These are phyloP conservation scores for Ictalurus punctatus DNA, from an alignment of 2,113 vertebrate genomes.

Conservation along the genomic window DNA sequence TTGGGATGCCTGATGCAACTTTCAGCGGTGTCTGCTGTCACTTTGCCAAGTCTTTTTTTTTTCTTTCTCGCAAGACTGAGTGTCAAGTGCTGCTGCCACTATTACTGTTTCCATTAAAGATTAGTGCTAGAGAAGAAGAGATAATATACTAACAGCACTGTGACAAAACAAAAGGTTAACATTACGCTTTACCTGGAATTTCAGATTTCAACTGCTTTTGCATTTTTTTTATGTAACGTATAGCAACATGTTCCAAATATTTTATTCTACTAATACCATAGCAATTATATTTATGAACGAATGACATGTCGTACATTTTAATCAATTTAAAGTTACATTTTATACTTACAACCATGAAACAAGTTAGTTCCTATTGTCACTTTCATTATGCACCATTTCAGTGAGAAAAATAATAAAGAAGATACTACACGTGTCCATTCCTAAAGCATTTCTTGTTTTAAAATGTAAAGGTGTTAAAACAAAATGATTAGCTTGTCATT, in stretches of 20 bases:
- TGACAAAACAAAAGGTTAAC: background rate
- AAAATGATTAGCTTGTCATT: too few relatives aligned
- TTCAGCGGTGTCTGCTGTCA: conserved; percentile 13
- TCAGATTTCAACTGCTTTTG: background rate
- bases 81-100: conserved; percentile 3
- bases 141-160: background rate
- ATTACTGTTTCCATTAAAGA: conserved; percentile 15
- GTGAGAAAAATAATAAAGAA: too few relatives aligned
- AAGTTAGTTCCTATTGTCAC: too few relatives aligned
- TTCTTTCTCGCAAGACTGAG: conserved; percentile 4
- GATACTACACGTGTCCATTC: too few relatives aligned
- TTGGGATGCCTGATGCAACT: conserved; percentile 15
- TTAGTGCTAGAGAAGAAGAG: background rate
- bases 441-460: too few relatives aligned
- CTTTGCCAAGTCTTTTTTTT: background rate
- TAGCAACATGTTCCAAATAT: background rate
- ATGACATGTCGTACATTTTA: background rate
- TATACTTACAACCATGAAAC: background rate
- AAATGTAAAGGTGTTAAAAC: too few relatives aligned
- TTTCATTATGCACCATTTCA: too few relatives aligned
- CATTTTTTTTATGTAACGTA: background rate
- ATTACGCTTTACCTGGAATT: background rate
- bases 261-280: background rate
- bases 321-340: too few relatives aligned
- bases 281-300: background rate